A percentile compares a stretch with the other conserved stretches of the same genome.
Evolutionary conservation across 2,888 invertebrate species (phyloP).

Genomic region (Sthenelais limicola): DNA sequence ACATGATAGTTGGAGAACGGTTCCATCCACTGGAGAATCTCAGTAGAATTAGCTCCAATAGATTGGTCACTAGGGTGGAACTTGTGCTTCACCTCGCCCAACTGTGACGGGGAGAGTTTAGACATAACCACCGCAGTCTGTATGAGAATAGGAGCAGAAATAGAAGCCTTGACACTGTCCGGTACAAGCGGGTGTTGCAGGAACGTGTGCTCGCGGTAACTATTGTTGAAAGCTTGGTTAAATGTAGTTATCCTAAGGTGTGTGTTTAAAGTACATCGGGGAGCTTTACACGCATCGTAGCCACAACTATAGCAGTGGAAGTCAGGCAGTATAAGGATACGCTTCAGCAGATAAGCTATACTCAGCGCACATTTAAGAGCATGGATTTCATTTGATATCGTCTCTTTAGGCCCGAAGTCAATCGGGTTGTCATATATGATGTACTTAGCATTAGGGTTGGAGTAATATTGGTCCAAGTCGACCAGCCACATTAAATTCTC

Average conservation of each 20-base stretch:
- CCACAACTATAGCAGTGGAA: slow-evolving; percentile 36
- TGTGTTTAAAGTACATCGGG: slow-evolving; percentile 27
- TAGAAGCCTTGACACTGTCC: background rate
- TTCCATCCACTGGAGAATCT: slow-evolving; percentile 44
- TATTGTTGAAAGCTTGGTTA: background rate
- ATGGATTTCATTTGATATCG: background rate
- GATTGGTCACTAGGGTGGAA: background rate
- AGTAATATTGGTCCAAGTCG: slow-evolving; percentile 49
- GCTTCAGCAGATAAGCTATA: slow-evolving; percentile 7
- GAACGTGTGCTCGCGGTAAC: slow-evolving; percentile 39
- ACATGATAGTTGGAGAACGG: slow-evolving; percentile 32
- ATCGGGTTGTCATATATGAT: slow-evolving; percentile 50
- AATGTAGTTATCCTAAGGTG: slow-evolving; percentile 8
- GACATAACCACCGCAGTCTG: slow-evolving; percentile 1
- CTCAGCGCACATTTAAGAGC: slow-evolving; percentile 15
- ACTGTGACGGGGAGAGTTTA: background rate
- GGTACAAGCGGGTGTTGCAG: slow-evolving; percentile 28
- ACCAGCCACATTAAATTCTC: slow-evolving; percentile 51
- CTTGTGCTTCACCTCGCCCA: background rate
- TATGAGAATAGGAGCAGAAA: slow-evolving; percentile 29
- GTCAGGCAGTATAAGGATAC: slow-evolving; percentile 33
- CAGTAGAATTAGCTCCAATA: slow-evolving; percentile 37
- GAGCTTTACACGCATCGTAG: background rate
- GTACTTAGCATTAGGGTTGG: slow-evolving; percentile 43
- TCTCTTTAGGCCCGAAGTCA: slow-evolving; percentile 37